Base-by-base conservation (phyloP, 2,888 invertebrate genomes). In the Drosophila kuntzei region DNA sequence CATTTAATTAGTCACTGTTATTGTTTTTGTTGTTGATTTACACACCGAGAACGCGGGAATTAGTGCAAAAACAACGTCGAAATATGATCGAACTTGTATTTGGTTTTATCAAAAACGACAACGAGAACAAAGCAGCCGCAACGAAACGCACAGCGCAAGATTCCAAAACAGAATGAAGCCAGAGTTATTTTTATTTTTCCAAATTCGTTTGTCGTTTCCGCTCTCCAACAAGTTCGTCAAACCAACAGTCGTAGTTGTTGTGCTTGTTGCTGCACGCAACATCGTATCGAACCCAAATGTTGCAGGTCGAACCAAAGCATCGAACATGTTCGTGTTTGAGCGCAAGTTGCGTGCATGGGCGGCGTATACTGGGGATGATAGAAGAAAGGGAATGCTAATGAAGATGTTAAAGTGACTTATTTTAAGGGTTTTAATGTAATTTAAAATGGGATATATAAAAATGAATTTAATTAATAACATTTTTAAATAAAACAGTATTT, bases 161-260 rank as follows among this genome's bases (percentile, higher is more conserved):
- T 70, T 74, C 71, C 51, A 81, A 74, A 58, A 61, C 80, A 73
- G 80, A 82, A 68, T 82, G 79, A 65, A 54, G 39, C n/a, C 46
- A 29, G 29, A 43, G 43, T 25, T 44, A 32, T 47, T 47, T 47
- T 29, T 18, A 20, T 29, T 34, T 49, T 54, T 54, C 36, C 58
- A 60, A 50, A 58, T 49, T 41, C 20, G 32, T 41, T 39, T 12
- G 55, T 34, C 41, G 71, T 27, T 18, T 8, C 4, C 6, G 20
- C 14, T 9, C 14, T 5, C 8, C 47, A 6, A 63, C 57, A 57
- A 6, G 55, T 50, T 39, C 14, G 47, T 37, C 39, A 25, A 43
- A 41, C 36, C 32, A 20, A 14, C 32, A 39, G 20, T 32, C 20
- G 29, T 16, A 32, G 47, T 32, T 71, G 44, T n/a, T 51, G 29